phyloP scores from a whole-genome alignment of 2,888 invertebrate species.

The Callosobruchus maculatus region DNA sequence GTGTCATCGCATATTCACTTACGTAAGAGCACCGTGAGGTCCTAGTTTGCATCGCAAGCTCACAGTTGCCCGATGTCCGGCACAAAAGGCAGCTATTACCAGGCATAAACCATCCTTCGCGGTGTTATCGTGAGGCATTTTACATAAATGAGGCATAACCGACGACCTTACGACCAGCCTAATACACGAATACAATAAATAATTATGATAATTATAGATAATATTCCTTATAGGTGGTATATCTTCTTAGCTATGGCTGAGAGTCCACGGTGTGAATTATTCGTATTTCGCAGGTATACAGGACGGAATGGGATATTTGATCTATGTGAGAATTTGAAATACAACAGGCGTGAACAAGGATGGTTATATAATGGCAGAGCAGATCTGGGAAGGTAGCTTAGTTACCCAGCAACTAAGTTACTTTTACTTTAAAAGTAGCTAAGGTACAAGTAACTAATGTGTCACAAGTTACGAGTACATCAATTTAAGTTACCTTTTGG shows the following conservation, averaged over 20 bases:
- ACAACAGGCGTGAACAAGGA: too few relatives aligned
- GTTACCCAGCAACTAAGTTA: too few relatives aligned
- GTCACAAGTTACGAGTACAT: too few relatives aligned
- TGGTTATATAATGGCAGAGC: too few relatives aligned
- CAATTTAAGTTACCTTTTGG: too few relatives aligned
- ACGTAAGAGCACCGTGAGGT: too few relatives aligned
- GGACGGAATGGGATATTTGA: neutral
- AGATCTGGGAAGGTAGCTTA: too few relatives aligned
- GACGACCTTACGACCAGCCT: neutral
- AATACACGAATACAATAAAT: conserved; percentile 1
- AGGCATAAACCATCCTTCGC: neutral
- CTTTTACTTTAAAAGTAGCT: too few relatives aligned
- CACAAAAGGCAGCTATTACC: neutral
- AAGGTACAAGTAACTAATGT: too few relatives aligned
- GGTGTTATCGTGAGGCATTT: neutral
- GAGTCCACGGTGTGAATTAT: neutral
- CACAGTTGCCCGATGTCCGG: neutral
- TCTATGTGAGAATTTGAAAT: too few relatives aligned
- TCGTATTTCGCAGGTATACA: neutral
- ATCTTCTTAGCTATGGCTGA: neutral
- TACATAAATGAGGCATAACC: neutral
- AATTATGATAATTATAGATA: conserved; percentile 2
- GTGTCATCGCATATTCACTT: too few relatives aligned
- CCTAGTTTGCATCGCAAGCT: neutral
- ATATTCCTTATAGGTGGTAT: neutral